These are phyloP conservation scores for Pipra filicauda DNA, from an alignment of 2,113 vertebrate species.

Conservation along the genomic window DNA sequence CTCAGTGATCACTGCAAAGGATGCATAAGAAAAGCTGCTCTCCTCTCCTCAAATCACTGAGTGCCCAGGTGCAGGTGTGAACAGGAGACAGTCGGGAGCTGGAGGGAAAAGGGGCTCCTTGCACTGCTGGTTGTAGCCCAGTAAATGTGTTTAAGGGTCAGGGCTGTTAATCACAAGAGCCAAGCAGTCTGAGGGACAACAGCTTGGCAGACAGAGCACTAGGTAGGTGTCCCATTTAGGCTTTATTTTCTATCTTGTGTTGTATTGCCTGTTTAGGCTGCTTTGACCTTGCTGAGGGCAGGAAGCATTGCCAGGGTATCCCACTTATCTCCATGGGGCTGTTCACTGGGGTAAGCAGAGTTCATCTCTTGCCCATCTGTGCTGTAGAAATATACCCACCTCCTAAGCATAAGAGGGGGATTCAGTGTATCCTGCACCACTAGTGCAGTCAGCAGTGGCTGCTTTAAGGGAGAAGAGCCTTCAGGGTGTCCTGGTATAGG, in stretches of 20 bases:
- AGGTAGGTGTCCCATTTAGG: not conserved
- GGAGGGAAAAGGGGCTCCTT: not conserved
- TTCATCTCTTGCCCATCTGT: not conserved
- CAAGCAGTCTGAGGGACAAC: not conserved
- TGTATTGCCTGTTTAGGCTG: not conserved
- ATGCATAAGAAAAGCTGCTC: not conserved
- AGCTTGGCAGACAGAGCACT: not conserved
- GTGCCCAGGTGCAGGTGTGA: not conserved
- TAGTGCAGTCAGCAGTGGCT: not conserved
- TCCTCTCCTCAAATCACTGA: not conserved
- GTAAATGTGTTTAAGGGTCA: not conserved
- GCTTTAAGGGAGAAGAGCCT: not conserved
- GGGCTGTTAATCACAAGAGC: not conserved
- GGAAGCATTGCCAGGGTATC: not conserved
- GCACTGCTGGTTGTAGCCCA: not conserved
- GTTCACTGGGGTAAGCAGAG: not conserved
- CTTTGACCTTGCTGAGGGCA: not conserved
- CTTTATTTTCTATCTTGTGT: not conserved
- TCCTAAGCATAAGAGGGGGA: not conserved
- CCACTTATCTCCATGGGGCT: accelerated
- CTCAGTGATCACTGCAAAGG: accelerated
- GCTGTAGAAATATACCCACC: not conserved
- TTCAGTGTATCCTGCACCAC: not conserved
- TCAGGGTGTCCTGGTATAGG: not conserved
- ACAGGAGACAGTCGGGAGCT: not conserved